These are phyloP conservation scores for Diarsia rubi DNA, from an alignment of 2,888 invertebrate genomes.

Conservation along the genomic window DNA sequence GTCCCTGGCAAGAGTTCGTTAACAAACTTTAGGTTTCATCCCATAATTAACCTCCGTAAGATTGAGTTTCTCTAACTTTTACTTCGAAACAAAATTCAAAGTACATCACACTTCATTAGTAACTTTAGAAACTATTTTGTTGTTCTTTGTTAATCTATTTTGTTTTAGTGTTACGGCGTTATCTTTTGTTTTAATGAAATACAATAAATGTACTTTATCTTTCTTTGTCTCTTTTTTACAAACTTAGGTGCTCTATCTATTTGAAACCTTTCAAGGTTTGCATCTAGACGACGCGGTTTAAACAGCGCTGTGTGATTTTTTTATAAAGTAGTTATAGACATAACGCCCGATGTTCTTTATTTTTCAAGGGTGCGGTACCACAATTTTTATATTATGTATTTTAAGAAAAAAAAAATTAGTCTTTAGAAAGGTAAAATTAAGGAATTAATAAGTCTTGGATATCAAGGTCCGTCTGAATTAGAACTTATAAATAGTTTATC, in stretches of 20 bases:
- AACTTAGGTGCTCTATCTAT: neutral
- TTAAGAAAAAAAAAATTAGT: no score
- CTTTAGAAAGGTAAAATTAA: no score
- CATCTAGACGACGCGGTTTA: neutral
- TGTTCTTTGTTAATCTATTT: neutral
- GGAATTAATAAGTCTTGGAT: neutral
- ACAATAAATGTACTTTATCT: neutral
- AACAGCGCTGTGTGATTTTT: neutral
- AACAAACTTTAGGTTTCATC: constrained; percentile 29
- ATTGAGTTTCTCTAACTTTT: neutral
- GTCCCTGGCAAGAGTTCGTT: constrained; percentile 56
- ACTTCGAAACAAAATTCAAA: neutral
- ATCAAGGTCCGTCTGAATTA: neutral
- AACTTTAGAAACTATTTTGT: neutral
- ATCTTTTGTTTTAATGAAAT: neutral
- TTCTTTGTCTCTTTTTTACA: neutral
- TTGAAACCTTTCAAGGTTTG: neutral
- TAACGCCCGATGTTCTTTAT: no score
- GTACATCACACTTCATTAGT: neutral
- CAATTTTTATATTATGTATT: no score
- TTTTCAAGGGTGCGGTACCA: no score
- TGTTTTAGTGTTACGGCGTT: neutral
- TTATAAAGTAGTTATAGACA: no score
- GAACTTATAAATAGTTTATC: neutral
- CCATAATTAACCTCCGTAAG: neutral